These are phyloP conservation scores for Porites divaricata DNA, from an alignment of 92 coral and sea anemone genomes.

Conservation along the genomic window DNA sequence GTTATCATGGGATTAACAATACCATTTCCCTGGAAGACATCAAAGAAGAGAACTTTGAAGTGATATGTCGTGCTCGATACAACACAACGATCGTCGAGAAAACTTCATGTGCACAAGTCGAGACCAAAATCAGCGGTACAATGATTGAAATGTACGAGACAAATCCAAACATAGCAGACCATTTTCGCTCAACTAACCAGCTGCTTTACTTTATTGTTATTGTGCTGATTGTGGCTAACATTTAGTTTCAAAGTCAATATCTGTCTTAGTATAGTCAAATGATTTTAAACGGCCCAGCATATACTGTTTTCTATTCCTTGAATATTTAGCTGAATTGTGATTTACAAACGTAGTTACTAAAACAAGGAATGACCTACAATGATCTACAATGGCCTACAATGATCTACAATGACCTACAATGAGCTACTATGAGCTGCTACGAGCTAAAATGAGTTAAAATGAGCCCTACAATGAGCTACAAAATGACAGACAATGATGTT, in stretches of 20 bases:
- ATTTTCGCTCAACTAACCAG: not conserved
- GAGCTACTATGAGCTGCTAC: too few relatives aligned
- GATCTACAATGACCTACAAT: too few relatives aligned
- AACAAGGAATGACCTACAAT: too few relatives aligned
- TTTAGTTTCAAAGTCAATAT: not conserved
- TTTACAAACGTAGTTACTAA: too few relatives aligned
- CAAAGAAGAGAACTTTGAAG: conserved; percentile 18
- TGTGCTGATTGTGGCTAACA: not conserved
- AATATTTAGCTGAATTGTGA: too few relatives aligned
- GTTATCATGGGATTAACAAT: not conserved
- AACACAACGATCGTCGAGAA: not conserved
- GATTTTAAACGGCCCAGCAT: too few relatives aligned
- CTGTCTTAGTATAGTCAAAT: too few relatives aligned
- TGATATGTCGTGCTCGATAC: conserved; percentile 30
- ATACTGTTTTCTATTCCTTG: too few relatives aligned
- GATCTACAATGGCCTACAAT: too few relatives aligned
- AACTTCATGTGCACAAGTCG: conserved; percentile 12
- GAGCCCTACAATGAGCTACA: too few relatives aligned
- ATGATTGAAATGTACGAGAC: conserved; percentile 33
- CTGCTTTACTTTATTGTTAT: not conserved
- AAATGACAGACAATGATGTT: too few relatives aligned
- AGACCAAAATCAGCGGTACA: conserved; percentile 21
- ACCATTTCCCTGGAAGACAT: conserved; percentile 2
- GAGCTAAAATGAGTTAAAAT: too few relatives aligned
- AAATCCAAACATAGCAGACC: conserved; percentile 20